Evolutionary conservation across 2,113 vertebrate genomes (phyloP).

Genomic region (Terrapene triunguis): DNA sequence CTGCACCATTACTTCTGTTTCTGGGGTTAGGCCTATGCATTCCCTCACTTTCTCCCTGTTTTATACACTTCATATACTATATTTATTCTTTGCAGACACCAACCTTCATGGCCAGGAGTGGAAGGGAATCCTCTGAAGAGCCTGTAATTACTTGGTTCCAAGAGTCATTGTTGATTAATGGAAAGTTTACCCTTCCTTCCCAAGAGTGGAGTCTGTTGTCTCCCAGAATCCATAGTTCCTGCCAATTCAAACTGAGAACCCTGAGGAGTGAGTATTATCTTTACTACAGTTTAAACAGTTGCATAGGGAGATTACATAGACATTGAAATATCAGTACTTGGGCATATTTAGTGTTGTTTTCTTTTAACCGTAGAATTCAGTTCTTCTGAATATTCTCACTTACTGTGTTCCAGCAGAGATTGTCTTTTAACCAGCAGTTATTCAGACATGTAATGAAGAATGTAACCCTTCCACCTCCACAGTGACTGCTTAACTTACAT

Average conservation of each 20-base stretch:
- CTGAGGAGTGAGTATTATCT: not conserved
- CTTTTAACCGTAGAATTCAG: constrained; percentile 8
- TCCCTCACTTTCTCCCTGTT: not conserved
- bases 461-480: not conserved
- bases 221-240: not conserved
- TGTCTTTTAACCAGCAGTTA: not conserved
- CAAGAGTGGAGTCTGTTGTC: not conserved
- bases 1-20: not conserved
- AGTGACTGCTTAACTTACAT: constrained; percentile 40
- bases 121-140: not conserved
- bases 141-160: not conserved
- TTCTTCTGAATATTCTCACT: not conserved
- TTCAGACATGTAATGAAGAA: not conserved
- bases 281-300: not conserved
- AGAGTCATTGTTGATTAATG: not conserved
- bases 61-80: not conserved
- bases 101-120: not conserved
- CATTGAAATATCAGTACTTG: constrained; percentile 29
- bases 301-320: not conserved
- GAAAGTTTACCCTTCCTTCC: not conserved
- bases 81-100: not conserved
- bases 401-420: not conserved
- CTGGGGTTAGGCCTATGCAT: not conserved
- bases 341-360: not conserved
- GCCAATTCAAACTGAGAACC: not conserved